Base-by-base conservation (phyloP, 2,797 vertebrate species). In the Paguma larvata region DNA sequence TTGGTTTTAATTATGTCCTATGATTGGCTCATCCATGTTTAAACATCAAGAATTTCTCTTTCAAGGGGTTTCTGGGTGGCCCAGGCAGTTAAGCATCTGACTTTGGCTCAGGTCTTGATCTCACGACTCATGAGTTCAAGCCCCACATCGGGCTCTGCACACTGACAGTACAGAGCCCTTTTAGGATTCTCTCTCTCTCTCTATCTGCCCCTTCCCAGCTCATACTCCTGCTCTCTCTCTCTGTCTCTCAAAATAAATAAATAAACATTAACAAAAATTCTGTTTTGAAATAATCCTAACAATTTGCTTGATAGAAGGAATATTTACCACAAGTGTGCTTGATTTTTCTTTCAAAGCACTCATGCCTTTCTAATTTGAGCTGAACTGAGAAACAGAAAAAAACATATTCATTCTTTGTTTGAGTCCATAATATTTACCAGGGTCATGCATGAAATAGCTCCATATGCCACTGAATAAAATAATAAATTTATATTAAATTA, bases 1-100 rank as follows among this genome's bases (percentile, higher is more conserved):
- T 90, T 98, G 77, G 23, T 92, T 92, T 95, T 94, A 80, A 95
- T 96, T 97, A 94, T n/a, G 41, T 85, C 38, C 25, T 4, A 25
- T 87, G 44, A 63, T 65, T 65, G 27, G 51, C 27, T 79, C 56
- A 87, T 92, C 38, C 48, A 46, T 19, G 4, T 92, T 65, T 92
- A 14, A 95, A 95, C 91, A 85, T 62, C 34, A 96, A 59, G 34
- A 5, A 85, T 88, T 92, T 85, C 19, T 30, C 19, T 63, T 86
- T 82, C 78, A 63, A 88, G 53, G 53, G 53, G 53, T 18, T 19
- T 18, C 53, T 21, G 19, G 53, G 6, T 56, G 6, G 53, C 53
- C 19, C 53, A 56, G 53, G 19, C 2, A 7, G 53, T 51, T 15
- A 51, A 53, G 53, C 18, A 2, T 53, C 18, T 0, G 18, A 18